A percentile compares a stretch with the other conserved stretches of the same genome.
phyloP scores from a whole-genome alignment of 2,797 vertebrate species.

The Lutjanus argentimaculatus region DNA sequence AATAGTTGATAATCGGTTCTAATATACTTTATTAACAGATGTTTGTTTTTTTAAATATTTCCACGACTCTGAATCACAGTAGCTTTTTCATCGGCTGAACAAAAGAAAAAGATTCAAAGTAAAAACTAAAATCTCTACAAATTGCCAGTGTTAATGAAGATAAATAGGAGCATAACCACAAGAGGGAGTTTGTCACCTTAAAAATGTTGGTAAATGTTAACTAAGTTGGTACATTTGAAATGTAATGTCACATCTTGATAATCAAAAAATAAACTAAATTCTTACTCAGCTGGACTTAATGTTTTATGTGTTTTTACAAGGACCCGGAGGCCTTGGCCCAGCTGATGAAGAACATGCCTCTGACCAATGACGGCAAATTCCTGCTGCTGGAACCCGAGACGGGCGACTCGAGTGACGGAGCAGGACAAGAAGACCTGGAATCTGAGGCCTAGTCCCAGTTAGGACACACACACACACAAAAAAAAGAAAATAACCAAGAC shows the following conservation, averaged over 20 bases:
- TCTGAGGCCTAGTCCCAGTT: conserved; percentile 91
- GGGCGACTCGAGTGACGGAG: conserved; percentile 75
- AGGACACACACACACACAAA: neutral
- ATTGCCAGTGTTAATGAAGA: neutral
- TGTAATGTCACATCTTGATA: neutral
- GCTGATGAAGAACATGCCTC: conserved; percentile 94
- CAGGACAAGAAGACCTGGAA: conserved; percentile 88
- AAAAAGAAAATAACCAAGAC: conserved; percentile 13
- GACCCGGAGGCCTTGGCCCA: conserved; percentile 94
- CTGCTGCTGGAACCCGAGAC: conserved; percentile 90
- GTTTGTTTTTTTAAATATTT: too few relatives aligned
- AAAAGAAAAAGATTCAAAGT: neutral
- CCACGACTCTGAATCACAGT: neutral
- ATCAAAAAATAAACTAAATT: neutral
- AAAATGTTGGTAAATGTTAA: too few relatives aligned
- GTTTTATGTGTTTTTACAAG: conserved; percentile 71
- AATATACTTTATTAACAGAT: too few relatives aligned
- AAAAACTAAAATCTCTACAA: neutral
- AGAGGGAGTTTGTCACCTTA: conserved; percentile 37
- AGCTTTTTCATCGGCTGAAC: neutral
- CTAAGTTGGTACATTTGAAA: neutral
- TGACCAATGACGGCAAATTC: conserved; percentile 96
- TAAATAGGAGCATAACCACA: conserved; percentile 15
- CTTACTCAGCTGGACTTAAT: neutral
- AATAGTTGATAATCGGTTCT: too few relatives aligned